A percentile compares a stretch with the other conserved stretches of the same genome.
Evolutionary conservation across 1,140 invertebrate species (phyloP).

Genomic region (Drosophila kanapiae): DNA sequence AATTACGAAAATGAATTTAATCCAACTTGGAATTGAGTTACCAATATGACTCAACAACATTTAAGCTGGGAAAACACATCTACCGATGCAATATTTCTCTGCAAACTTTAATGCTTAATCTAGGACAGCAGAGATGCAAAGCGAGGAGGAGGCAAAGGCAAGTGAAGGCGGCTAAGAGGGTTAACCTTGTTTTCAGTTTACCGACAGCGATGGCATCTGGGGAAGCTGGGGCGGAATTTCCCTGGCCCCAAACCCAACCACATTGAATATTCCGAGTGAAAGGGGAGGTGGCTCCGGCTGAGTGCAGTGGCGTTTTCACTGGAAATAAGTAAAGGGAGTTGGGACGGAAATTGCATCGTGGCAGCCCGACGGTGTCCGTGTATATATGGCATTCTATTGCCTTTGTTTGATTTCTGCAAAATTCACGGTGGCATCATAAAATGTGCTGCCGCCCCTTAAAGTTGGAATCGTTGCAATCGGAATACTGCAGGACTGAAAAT

Average conservation of each 20-base stretch:
- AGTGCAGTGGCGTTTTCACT: slow-evolving; percentile 22
- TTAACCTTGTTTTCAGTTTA: slow-evolving; percentile 29
- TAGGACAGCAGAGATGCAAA: slow-evolving; percentile 4
- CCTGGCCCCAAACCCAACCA: neutral
- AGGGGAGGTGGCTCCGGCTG: neutral
- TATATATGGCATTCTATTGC: slow-evolving; percentile 5
- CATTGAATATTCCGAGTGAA: slow-evolving; percentile 36
- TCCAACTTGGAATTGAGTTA: neutral
- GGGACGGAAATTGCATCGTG: slow-evolving; percentile 38
- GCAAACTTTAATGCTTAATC: slow-evolving; percentile 6
- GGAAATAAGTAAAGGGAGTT: neutral
- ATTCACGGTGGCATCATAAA: slow-evolving; percentile 13
- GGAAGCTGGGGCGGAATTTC: neutral
- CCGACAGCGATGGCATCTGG: slow-evolving; percentile 12
- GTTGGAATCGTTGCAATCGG: neutral
- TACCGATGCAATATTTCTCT: neutral
- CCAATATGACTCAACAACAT: neutral
- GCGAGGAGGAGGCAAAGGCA: neutral
- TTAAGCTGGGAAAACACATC: neutral
- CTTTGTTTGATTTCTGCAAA: slow-evolving; percentile 31
- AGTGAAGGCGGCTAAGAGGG: slow-evolving; percentile 16
- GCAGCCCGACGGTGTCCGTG: neutral
- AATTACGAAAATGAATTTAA: neutral
- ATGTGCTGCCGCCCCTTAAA: neutral
- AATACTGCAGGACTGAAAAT: neutral